These are phyloP conservation scores for Lymantria monacha DNA, from an alignment of 2,888 invertebrate genomes.

Conservation along the genomic window DNA sequence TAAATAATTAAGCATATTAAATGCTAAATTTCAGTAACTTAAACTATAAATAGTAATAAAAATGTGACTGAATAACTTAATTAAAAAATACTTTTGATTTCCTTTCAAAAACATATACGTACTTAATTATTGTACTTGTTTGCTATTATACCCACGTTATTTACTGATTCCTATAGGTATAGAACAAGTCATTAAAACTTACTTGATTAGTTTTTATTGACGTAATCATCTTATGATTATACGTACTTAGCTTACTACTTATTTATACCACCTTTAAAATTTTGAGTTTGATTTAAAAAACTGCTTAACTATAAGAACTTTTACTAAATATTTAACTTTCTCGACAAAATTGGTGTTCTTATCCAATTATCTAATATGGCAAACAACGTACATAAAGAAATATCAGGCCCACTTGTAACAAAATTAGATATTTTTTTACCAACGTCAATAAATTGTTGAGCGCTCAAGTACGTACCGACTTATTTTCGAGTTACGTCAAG, in stretches of 20 bases:
- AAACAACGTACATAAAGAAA: slow-evolving; percentile 25
- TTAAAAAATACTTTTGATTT: no score
- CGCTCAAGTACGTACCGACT: slow-evolving; percentile 51
- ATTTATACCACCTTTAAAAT: slow-evolving; percentile 25
- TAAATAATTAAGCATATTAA: no score
- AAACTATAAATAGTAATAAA: no score
- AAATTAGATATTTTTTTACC: slow-evolving; percentile 35
- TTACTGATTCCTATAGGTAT: not conserved
- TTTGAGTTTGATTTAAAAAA: slow-evolving; percentile 20
- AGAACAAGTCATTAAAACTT: slow-evolving; percentile 2
- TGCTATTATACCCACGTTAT: not conserved
- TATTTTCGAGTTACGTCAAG: slow-evolving; percentile 62
- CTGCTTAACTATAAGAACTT: no score
- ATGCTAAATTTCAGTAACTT: no score
- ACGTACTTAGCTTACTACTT: slow-evolving; percentile 3
- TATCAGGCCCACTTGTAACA: slow-evolving; percentile 32
- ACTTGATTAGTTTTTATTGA: not conserved
- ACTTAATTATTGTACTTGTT: not conserved
- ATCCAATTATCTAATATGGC: slow-evolving; percentile 11
- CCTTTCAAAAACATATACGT: no score
- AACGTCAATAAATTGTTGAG: slow-evolving; percentile 51
- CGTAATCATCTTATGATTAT: slow-evolving; percentile 3
- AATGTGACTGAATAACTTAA: no score
- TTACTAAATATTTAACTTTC: no score
- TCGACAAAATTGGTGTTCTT: no score